phyloP scores from a whole-genome alignment of 2,113 vertebrate genomes.

The Myiozetetes cayanensis region DNA sequence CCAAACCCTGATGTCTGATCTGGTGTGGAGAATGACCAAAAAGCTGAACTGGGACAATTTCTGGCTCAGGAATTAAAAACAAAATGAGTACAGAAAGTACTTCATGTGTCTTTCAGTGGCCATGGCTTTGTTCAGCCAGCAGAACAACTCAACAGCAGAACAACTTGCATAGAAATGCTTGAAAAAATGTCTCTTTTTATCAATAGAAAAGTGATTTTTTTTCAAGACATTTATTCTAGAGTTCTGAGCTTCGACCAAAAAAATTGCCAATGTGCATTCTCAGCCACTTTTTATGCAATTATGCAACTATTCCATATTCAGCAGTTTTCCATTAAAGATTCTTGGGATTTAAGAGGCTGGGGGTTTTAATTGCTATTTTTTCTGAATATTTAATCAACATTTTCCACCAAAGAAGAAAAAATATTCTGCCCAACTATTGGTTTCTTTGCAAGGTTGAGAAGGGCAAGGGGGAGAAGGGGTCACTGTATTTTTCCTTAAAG shows the following conservation, averaged over 20 bases:
- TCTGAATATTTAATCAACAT: conserved; percentile 10
- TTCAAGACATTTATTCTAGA: neutral
- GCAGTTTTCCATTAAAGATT: neutral
- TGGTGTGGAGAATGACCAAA: neutral
- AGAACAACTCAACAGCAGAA: neutral
- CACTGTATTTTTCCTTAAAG: conserved; percentile 55
- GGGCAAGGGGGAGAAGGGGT: neutral
- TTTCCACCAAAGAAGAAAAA: conserved; percentile 14
- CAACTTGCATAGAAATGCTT: neutral
- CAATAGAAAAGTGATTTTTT: neutral
- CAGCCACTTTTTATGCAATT: neutral
- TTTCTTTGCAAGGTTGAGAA: conserved; percentile 43
- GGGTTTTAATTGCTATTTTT: neutral
- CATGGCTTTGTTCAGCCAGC: neutral
- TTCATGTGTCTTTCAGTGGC: neutral
- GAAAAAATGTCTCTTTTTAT: neutral
- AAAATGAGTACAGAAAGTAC: neutral
- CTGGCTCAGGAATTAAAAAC: neutral
- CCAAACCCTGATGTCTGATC: neutral
- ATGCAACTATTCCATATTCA: neutral
- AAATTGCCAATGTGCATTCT: neutral
- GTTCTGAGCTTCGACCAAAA: neutral
- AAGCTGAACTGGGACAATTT: neutral
- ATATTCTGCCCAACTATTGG: neutral
- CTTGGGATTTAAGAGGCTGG: neutral